A percentile compares a stretch with the other conserved stretches of the same genome.
Conservation (phyloP, 2,888 invertebrate genomes). For the Heteromyza rotundicornis region DNA sequence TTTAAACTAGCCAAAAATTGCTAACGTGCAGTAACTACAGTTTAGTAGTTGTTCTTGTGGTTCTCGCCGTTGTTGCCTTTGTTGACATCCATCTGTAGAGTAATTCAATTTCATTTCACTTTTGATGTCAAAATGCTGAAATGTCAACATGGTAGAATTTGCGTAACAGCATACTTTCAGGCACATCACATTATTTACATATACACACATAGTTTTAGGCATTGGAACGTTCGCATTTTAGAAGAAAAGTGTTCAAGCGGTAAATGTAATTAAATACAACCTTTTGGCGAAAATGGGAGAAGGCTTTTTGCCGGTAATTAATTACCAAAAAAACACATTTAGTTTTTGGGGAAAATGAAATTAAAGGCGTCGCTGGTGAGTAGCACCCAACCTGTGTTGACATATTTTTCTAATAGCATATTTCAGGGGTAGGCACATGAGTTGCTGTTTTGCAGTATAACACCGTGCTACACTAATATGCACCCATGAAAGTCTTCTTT, state of each 20-base stretch:
- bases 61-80: too few relatives aligned
- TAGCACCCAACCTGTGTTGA: neutral
- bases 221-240: neutral
- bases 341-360: neutral
- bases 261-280: slow-evolving; percentile 15
- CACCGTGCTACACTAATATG: too few relatives aligned
- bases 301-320: slow-evolving; percentile 1
- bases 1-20: slow-evolving; percentile 11
- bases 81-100: too few relatives aligned
- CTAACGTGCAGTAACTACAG: too few relatives aligned
- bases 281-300: neutral
- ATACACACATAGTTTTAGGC: slow-evolving; percentile 6
- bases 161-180: neutral
- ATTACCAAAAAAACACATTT: too few relatives aligned
- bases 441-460: too few relatives aligned
- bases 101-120: slow-evolving; percentile 8
- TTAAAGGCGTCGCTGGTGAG: neutral
- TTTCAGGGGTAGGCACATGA: neutral
- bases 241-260: neutral
- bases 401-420: neutral
- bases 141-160: too few relatives aligned
- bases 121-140: neutral
- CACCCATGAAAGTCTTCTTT: too few relatives aligned
- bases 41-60: too few relatives aligned
- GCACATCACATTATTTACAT: neutral